Conservation (phyloP, 2,113 vertebrate species). For the Perca flavescens region DNA sequence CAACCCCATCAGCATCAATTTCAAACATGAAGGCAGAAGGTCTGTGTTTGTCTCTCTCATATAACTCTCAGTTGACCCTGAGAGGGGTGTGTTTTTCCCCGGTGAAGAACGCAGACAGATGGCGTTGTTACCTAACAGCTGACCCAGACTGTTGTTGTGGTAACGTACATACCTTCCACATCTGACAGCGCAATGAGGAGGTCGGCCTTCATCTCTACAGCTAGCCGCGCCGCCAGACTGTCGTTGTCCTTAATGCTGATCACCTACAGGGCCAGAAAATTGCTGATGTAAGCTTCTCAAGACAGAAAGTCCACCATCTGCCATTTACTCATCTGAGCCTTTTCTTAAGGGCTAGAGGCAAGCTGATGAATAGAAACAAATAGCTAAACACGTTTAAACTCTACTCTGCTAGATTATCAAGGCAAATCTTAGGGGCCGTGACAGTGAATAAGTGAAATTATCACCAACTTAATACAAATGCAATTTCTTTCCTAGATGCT, state of each 20-base stretch:
- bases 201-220: conserved; percentile 98
- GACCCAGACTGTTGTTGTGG: conserved; percentile 48
- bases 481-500: not conserved
- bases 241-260: conserved; percentile 99
- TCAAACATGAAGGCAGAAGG: conserved; percentile 52
- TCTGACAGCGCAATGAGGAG: conserved; percentile 96
- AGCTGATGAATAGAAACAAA: conserved; percentile 5
- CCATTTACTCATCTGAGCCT: not conserved
- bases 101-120: conserved; percentile 56
- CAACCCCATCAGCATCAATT: conserved; percentile 41
- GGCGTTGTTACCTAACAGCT: conserved; percentile 66
- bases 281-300: conserved; percentile 30
- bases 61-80: conserved; percentile 47
- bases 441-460: not conserved
- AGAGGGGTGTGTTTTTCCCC: conserved; percentile 9
- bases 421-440: not conserved
- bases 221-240: conserved; percentile 95
- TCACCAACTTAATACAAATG: not conserved
- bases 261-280: conserved; percentile 83
- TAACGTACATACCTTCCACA: conserved; percentile 90
- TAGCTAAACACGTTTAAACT: not conserved
- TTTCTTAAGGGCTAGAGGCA: not conserved
- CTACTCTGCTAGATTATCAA: not conserved
- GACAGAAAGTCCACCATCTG: not conserved
- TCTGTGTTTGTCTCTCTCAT: conserved; percentile 60